Percentiles rank a stretch among this genome's conserved stretches.
Conservation (phyloP, 92 coral and sea anemone species). For the Paragorgia papillata region DNA sequence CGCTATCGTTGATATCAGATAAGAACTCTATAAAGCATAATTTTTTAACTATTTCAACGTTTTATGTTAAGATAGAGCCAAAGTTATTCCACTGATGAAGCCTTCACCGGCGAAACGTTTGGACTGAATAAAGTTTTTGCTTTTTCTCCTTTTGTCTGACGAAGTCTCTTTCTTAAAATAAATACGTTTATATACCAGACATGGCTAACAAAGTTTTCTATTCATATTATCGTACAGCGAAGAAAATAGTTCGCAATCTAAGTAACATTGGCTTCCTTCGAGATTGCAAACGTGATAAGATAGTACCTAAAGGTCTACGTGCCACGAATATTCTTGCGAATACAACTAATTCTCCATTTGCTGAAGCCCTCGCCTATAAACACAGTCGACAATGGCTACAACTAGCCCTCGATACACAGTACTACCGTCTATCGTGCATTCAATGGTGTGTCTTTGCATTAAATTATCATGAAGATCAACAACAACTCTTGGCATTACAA, state of each 20-base stretch:
- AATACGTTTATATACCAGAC: no score
- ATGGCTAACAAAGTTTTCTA: no score
- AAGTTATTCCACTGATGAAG: no score
- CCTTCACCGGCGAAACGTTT: no score
- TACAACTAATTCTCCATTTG: slow-evolving; percentile 37
- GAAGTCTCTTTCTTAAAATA: no score
- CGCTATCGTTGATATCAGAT: no score
- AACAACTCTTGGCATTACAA: neutral
- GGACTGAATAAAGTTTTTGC: no score
- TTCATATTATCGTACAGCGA: slow-evolving; percentile 6
- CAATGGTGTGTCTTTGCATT: slow-evolving; percentile 30
- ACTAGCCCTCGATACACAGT: slow-evolving; percentile 23
- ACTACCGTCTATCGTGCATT: slow-evolving; percentile 12
- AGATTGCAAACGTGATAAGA: neutral
- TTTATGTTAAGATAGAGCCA: no score
- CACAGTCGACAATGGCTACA: slow-evolving; percentile 46
- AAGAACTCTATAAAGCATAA: no score
- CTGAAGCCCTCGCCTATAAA: slow-evolving; percentile 30
- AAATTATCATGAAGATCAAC: slow-evolving; percentile 37
- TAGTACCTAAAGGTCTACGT: slow-evolving; percentile 28
- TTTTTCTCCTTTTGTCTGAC: no score
- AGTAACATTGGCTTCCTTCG: neutral
- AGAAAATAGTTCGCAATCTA: neutral
- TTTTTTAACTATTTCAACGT: no score
- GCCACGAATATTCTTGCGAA: slow-evolving; percentile 12